phyloP scores from a whole-genome alignment of 92 coral and sea anemone species.

The Scolanthus callimorphus region DNA sequence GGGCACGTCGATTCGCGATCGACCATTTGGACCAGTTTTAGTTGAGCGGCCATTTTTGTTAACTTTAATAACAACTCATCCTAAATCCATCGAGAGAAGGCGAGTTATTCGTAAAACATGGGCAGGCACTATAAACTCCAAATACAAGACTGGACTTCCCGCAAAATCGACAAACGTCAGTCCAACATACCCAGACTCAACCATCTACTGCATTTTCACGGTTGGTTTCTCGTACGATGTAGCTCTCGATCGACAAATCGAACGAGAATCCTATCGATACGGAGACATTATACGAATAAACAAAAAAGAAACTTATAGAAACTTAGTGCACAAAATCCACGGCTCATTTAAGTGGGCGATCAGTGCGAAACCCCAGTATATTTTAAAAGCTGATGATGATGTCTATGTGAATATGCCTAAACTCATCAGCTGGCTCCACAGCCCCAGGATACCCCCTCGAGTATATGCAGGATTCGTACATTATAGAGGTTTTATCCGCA shows the following conservation, averaged over 20 bases:
- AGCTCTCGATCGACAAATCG: constrained; percentile 11
- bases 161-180: constrained; percentile 9
- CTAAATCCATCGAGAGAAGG: constrained; percentile 9
- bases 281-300: constrained; percentile 24
- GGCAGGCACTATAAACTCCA: constrained; percentile 23
- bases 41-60: constrained; percentile 13
- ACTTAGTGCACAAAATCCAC: constrained; percentile 20
- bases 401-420: constrained; percentile 34
- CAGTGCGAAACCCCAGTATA: constrained; percentile 21
- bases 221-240: constrained; percentile 25
- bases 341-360: constrained; percentile 28
- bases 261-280: constrained; percentile 9
- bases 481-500: constrained; percentile 16
- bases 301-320: constrained; percentile 15
- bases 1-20: not conserved
- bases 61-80: constrained; percentile 25
- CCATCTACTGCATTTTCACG: constrained; percentile 23
- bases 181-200: constrained; percentile 2
- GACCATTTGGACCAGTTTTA: constrained; percentile 21
- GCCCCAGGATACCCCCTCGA: constrained; percentile 10
- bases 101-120: constrained; percentile 28
- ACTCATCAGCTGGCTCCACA: constrained; percentile 34
- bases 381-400: constrained; percentile 53
- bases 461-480: constrained; percentile 48
- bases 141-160: constrained; percentile 9